A percentile compares a stretch with the other conserved stretches of the same genome.
Evolutionary conservation across 2,888 invertebrate species (phyloP).

Genomic region (Oxyteleia sp.): DNA sequence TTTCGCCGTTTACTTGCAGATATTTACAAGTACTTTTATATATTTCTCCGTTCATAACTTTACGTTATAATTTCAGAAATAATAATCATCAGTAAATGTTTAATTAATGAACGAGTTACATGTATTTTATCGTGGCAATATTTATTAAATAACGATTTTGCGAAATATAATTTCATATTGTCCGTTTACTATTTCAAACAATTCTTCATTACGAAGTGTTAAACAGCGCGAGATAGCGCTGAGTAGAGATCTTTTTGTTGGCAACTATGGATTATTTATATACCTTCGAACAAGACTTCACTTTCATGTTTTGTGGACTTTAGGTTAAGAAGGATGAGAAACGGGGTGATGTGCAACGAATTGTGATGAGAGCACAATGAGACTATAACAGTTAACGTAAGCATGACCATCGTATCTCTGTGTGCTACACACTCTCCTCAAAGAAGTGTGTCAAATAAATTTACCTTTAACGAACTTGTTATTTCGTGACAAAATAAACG

Average conservation of each 20-base stretch:
- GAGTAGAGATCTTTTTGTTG: constrained; percentile 45
- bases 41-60: too few species aligned
- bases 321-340: constrained; percentile 65
- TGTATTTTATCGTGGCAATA: too few species aligned
- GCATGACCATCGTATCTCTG: constrained; percentile 39
- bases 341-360: constrained; percentile 54
- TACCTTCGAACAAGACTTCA: constrained; percentile 61
- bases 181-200: constrained; percentile 7
- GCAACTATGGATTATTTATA: constrained; percentile 62
- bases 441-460: constrained; percentile 63
- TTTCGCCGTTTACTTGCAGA: too few species aligned
- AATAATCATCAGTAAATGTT: too few species aligned
- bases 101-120: too few species aligned
- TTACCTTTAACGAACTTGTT: constrained; percentile 65
- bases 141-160: too few species aligned
- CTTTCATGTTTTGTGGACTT: constrained; percentile 66
- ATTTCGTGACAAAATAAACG: constrained; percentile 47
- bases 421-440: constrained; percentile 29
- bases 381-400: constrained; percentile 63
- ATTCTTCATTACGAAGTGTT: too few species aligned
- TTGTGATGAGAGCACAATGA: constrained; percentile 47
- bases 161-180: background rate
- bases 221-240: too few species aligned
- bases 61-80: too few species aligned
- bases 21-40: too few species aligned